A percentile compares a stretch with the other conserved stretches of the same genome.
Conservation (phyloP, 2,113 vertebrate species). For the Pterocles orientalis region DNA sequence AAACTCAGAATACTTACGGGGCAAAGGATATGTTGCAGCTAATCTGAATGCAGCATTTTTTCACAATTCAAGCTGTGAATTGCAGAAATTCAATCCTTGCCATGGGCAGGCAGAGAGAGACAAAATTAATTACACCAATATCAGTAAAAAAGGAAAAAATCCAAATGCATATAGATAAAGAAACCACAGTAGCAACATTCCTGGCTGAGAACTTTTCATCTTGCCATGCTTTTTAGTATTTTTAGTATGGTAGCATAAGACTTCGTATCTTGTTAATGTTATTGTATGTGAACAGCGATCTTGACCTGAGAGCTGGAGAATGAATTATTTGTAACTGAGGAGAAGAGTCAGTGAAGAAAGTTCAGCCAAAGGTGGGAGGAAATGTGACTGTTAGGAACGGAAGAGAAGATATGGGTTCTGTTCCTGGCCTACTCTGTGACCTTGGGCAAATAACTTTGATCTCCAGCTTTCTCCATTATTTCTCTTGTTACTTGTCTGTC, state of each 20-base stretch:
- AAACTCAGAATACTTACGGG: neutral
- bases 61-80: neutral
- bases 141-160: neutral
- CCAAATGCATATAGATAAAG: neutral
- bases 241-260: neutral
- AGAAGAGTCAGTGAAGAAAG: neutral
- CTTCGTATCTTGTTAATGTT: neutral
- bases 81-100: neutral
- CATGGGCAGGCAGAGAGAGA: neutral
- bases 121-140: neutral
- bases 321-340: neutral
- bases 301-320: neutral
- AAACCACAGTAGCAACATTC: neutral
- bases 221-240: neutral
- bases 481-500: neutral
- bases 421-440: neutral
- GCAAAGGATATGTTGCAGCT: neutral
- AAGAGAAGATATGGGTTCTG: neutral
- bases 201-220: neutral
- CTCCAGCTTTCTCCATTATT: neutral
- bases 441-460: neutral
- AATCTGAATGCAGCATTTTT: neutral
- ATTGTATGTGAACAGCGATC: neutral
- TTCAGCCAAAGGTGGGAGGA: neutral
- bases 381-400: neutral